These are phyloP conservation scores for Spermophilus dauricus DNA, from an alignment of 2,113 vertebrate genomes.

Conservation along the genomic window DNA sequence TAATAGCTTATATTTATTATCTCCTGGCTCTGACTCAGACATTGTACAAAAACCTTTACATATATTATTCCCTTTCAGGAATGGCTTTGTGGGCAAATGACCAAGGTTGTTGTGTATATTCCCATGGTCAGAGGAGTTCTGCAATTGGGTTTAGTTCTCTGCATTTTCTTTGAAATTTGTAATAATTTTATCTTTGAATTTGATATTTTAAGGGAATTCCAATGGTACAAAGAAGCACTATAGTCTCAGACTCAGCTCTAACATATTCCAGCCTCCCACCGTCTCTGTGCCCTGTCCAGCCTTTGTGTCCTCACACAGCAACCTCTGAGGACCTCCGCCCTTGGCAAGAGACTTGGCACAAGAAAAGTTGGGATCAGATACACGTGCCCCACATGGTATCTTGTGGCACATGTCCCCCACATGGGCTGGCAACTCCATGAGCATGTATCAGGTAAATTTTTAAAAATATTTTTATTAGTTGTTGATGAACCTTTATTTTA, in stretches of 20 bases:
- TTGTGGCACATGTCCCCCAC: neutral
- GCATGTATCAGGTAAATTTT: neutral
- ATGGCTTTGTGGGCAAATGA: neutral
- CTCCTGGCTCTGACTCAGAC: neutral
- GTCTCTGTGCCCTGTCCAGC: neutral
- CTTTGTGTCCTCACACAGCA: accelerated
- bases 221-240: neutral
- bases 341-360: neutral
- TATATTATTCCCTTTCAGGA: neutral
- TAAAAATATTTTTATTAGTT: no score
- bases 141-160: neutral
- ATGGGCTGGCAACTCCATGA: neutral
- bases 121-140: neutral
- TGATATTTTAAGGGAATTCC: neutral
- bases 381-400: neutral
- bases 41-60: neutral
- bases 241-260: neutral
- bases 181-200: neutral
- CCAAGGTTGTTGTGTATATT: neutral
- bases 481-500: no score
- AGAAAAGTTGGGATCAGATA: neutral
- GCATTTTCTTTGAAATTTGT: neutral
- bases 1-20: neutral
- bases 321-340: neutral
- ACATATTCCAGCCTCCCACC: neutral